Conservation (phyloP, 2,113 vertebrate species). For the Pipa parva region DNA sequence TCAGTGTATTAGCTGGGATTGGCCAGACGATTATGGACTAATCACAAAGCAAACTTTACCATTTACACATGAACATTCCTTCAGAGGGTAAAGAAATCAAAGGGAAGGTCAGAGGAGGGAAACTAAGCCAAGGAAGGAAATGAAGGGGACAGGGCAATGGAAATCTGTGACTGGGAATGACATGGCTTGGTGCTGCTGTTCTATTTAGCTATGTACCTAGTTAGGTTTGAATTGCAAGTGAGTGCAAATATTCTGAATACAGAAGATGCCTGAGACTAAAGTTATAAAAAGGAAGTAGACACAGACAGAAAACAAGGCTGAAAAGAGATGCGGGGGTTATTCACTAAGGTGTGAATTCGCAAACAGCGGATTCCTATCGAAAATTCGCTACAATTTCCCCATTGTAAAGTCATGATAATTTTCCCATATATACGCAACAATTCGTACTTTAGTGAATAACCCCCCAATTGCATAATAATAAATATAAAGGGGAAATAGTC, state of each 20-base stretch:
- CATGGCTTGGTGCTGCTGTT: background rate
- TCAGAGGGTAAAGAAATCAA: conserved; percentile 7
- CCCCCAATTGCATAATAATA: too few relatives aligned
- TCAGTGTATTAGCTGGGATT: background rate
- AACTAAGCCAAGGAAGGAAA: background rate
- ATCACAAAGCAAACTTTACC: conserved; percentile 16
- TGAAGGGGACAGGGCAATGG: background rate
- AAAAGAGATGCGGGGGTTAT: too few relatives aligned
- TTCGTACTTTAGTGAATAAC: too few relatives aligned
- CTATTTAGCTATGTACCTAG: background rate
- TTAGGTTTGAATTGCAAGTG: background rate
- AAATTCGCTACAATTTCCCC: too few relatives aligned
- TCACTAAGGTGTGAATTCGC: too few relatives aligned
- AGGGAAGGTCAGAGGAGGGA: conserved; percentile 15
- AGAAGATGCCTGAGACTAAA: background rate
- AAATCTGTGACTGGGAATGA: background rate
- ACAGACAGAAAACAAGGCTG: background rate
- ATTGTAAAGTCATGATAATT: too few relatives aligned
- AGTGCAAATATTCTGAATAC: background rate
- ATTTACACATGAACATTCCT: conserved; percentile 19
- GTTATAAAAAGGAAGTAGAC: background rate
- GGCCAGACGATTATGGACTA: background rate
- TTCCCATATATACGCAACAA: too few relatives aligned
- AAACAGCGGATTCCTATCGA: too few relatives aligned
- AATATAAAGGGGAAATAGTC: too few relatives aligned